These are phyloP conservation scores for Margarornis squamiger DNA, from an alignment of 2,797 vertebrate genomes.

Conservation along the genomic window DNA sequence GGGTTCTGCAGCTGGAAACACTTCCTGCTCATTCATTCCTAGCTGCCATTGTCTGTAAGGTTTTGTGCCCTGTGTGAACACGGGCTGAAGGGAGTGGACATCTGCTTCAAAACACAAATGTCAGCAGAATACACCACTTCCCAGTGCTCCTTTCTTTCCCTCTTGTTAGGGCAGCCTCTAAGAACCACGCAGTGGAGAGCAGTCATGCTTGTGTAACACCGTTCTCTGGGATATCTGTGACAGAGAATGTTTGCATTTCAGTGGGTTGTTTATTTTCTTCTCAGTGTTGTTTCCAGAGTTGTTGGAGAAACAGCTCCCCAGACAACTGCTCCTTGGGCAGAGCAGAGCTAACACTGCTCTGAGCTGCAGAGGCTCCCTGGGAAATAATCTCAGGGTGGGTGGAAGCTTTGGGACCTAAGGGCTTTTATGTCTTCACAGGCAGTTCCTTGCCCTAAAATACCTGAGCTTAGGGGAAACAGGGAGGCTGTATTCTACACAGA, in stretches of 20 bases:
- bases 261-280: not conserved
- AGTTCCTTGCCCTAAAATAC: not conserved
- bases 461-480: not conserved
- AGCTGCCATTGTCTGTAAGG: not conserved
- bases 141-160: not conserved
- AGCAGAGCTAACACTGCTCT: not conserved
- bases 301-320: not conserved
- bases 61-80: not conserved
- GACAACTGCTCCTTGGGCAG: not conserved
- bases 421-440: not conserved
- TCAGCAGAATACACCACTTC: not conserved
- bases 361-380: not conserved
- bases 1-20: not conserved
- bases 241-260: not conserved
- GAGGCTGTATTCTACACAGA: accelerated
- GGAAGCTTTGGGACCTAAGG: not conserved
- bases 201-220: not conserved
- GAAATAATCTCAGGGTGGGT: not conserved
- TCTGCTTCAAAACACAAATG: not conserved
- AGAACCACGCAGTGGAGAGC: accelerated
- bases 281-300: not conserved
- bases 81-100: not conserved
- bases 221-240: not conserved
- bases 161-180: not conserved
- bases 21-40: not conserved